These are phyloP conservation scores for Hypomecis atomaria DNA, from an alignment of 2,888 invertebrate genomes.

Conservation along the genomic window DNA sequence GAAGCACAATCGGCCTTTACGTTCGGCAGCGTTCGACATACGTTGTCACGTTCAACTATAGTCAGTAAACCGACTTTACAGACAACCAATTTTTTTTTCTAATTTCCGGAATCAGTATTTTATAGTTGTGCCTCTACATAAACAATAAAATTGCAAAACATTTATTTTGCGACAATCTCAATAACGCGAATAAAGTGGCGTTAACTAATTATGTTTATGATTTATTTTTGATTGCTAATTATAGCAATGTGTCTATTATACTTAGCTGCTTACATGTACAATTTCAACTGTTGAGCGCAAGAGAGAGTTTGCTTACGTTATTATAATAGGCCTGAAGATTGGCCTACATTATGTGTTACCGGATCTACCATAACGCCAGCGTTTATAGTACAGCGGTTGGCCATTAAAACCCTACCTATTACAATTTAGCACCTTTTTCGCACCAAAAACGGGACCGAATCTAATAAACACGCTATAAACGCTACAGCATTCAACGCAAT, in stretches of 20 bases:
- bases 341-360: slow-evolving; percentile 20
- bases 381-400: slow-evolving; percentile 38
- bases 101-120: too few species aligned
- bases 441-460: slow-evolving; percentile 56
- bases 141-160: too few species aligned
- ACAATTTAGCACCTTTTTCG: slow-evolving; percentile 52
- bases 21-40: too few species aligned
- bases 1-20: too few species aligned
- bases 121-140: too few species aligned
- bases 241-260: neutral
- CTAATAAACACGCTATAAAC: slow-evolving; percentile 74
- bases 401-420: slow-evolving; percentile 52
- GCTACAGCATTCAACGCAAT: slow-evolving; percentile 47
- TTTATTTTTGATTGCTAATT: too few species aligned
- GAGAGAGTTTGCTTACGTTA: neutral
- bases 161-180: too few species aligned
- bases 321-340: slow-evolving; percentile 18
- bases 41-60: too few species aligned
- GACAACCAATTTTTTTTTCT: too few species aligned
- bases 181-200: too few species aligned
- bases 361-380: slow-evolving; percentile 25
- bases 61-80: too few species aligned
- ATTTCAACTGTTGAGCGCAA: neutral
- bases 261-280: neutral
- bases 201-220: too few species aligned